Percentiles rank a stretch among this genome's conserved stretches.
phyloP scores from a whole-genome alignment of 2,113 vertebrate genomes.

The Phylloscopus whistleri region DNA sequence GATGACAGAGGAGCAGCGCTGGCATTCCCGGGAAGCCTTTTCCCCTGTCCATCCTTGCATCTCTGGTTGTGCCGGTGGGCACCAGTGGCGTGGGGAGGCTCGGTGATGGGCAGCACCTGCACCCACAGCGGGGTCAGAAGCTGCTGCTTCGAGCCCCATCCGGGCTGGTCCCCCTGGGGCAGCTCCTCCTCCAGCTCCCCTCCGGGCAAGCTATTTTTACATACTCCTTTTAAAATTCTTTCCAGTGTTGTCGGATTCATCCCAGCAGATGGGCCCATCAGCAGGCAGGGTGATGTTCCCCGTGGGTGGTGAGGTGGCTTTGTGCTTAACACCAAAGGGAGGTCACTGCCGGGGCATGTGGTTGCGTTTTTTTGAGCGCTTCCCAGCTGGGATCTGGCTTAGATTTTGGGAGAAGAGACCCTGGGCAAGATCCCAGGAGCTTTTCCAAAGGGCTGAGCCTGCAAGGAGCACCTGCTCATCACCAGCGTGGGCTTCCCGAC shows the following conservation, averaged over 20 bases:
- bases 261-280: not conserved
- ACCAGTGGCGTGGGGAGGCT: fast-evolving
- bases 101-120: fast-evolving
- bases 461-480: not conserved
- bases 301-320: not conserved
- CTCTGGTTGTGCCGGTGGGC: fast-evolving
- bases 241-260: not conserved
- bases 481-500: not conserved
- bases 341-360: not conserved
- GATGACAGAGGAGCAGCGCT: not conserved
- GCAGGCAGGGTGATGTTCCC: not conserved
- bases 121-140: not conserved
- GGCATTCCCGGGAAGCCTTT: not conserved
- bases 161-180: fast-evolving
- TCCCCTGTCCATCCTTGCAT: fast-evolving
- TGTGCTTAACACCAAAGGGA: not conserved
- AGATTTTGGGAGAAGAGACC: not conserved
- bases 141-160: not conserved
- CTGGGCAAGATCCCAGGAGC: not conserved
- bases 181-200: not conserved
- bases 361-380: not conserved
- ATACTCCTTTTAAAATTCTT: not conserved
- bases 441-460: not conserved
- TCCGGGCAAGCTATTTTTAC: not conserved
- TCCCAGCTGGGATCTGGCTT: not conserved